Conservation (phyloP, 2,888 invertebrate species). For the Augochlorella aurata region DNA sequence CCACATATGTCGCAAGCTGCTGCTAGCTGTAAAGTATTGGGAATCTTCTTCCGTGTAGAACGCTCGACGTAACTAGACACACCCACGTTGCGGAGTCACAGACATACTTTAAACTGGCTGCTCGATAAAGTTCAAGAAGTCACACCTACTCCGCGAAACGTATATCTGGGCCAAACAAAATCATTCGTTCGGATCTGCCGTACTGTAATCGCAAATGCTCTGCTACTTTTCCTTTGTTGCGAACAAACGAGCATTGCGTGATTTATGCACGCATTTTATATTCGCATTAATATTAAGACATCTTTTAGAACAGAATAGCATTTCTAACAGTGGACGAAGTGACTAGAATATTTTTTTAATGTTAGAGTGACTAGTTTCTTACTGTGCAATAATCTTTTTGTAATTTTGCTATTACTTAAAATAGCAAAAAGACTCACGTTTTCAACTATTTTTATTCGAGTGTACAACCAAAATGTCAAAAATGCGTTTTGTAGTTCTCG, state of each 20-base stretch:
- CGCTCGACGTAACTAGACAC: not conserved
- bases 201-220: not conserved
- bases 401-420: too few relatives aligned
- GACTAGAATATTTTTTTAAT: too few relatives aligned
- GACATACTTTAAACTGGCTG: not conserved
- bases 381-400: too few relatives aligned
- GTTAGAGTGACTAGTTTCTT: too few relatives aligned
- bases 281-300: too few relatives aligned
- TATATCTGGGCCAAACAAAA: not conserved
- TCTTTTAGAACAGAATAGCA: too few relatives aligned
- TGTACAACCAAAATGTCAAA: too few relatives aligned
- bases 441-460: too few relatives aligned
- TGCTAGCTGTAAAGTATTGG: not conserved
- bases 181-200: not conserved
- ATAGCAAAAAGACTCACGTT: too few relatives aligned
- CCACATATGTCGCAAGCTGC: not conserved
- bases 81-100: not conserved
- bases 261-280: too few relatives aligned
- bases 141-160: not conserved
- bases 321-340: too few relatives aligned
- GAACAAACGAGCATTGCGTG: not conserved
- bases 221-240: not conserved
- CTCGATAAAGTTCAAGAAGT: not conserved
- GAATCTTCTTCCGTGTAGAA: not conserved
- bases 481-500: too few relatives aligned